Percentiles rank a stretch among this genome's conserved stretches.
Evolutionary conservation across 2,888 invertebrate genomes (phyloP).

Genomic region (Kuschelorhynchus macadamiae): DNA sequence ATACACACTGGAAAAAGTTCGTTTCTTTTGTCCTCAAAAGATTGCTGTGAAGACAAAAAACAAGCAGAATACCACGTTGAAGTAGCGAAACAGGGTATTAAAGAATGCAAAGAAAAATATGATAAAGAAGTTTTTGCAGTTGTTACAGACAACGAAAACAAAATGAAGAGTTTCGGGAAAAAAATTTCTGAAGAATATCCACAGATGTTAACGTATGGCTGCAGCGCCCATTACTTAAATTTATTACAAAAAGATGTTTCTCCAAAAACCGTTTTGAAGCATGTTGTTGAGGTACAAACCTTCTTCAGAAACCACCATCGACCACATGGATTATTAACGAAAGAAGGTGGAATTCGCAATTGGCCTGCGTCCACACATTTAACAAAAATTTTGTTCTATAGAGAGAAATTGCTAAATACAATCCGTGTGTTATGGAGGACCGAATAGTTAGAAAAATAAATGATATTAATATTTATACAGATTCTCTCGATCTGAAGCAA

Average conservation of each 20-base stretch:
- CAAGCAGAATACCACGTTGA: not conserved
- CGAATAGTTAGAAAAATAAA: not conserved
- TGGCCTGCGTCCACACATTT: not conserved
- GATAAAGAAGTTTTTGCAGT: constrained; percentile 4
- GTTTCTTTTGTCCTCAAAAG: not conserved
- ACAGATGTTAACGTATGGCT: constrained; percentile 1
- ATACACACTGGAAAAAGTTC: constrained; percentile 4
- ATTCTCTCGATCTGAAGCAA: not conserved
- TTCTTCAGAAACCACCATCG: constrained; percentile 6
- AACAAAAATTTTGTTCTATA: constrained; percentile 6
- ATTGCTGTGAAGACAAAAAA: constrained; percentile 4
- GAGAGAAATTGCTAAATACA: not conserved
- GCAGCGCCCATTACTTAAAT: constrained; percentile 6
- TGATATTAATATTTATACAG: not conserved
- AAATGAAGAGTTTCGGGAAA: constrained; percentile 10
- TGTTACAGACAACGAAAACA: constrained; percentile 5
- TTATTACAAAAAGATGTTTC: constrained; percentile 3
- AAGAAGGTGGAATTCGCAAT: not conserved
- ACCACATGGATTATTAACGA: constrained; percentile 3
- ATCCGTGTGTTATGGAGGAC: not conserved
- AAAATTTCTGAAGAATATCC: constrained; percentile 1
- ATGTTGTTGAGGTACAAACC: constrained; percentile 5
- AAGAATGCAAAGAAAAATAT: constrained; percentile 13
- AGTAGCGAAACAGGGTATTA: not conserved
- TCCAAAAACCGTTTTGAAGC: not conserved